Evolutionary conservation across 2,888 invertebrate genomes (phyloP), one percentile per base, ranked within the genome.

Genomic region (Steromphala cineraria): DNA sequence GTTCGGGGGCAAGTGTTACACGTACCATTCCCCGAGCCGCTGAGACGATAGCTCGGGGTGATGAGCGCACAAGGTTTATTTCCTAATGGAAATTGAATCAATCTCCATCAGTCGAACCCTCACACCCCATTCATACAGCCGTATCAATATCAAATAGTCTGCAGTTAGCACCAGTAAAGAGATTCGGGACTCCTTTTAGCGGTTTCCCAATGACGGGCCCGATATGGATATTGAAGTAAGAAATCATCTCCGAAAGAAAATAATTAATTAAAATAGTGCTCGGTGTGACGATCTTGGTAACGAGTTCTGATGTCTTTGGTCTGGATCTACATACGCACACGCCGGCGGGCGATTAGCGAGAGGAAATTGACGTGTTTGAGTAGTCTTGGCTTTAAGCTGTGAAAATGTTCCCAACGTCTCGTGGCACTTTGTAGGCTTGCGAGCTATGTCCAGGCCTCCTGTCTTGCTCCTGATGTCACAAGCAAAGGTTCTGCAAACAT

Each of bases 341-440:
- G 62, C 28, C 28, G 24, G 28, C 10, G 13, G 62, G 28, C 62
- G 62, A 62, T 62, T 62, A 62, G 62, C 62, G 28, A 62, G 62
- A 62, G 62, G 62, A 62, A 62, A 62, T 62, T 62, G 62, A 28
- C 62, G 24, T 62, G 62, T 62, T 62, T 62, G 62, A 28, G 62
- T 21, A 62, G 62, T 62, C 62, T 62, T 62, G 62, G 24, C 62
- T 62, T 62, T 62, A 62, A 62, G 62, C 62, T 62, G 62, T 62
- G 62, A 62, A 62, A 62, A 62, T 62, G 24, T 62, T 28, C 15
- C 28, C 28, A 62, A 28, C 62, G 62, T 62, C 62, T 62, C 28
- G 28, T 21, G 62, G 62, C 10, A 62, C 28, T 62, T 24, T 28
- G 28, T 2, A 28, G 62, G 62, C 62, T 28, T 62, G 2, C 28